Evolutionary conservation across 2,888 invertebrate species (phyloP).

Genomic region (Neuroscelio doddi): DNA sequence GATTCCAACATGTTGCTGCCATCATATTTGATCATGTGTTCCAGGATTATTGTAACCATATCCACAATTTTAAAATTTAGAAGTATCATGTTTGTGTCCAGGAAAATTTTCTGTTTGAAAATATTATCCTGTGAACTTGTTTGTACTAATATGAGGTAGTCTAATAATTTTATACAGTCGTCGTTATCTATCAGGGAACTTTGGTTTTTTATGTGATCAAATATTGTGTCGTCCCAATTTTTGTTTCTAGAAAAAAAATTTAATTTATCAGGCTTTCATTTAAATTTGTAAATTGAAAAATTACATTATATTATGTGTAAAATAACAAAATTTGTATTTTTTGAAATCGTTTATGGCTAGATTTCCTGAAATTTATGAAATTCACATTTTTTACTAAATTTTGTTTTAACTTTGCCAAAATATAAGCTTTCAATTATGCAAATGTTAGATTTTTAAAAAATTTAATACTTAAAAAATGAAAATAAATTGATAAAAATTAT

Average conservation of each 20-base stretch:
- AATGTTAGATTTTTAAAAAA: too few relatives aligned
- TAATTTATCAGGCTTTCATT: too few relatives aligned
- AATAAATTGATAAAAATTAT: too few relatives aligned
- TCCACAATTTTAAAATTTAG: constrained; percentile 45
- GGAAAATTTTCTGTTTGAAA: constrained; percentile 44
- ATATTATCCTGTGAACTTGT: constrained; percentile 40
- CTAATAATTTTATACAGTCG: constrained; percentile 53
- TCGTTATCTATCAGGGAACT: constrained; percentile 47
- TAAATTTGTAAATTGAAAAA: too few relatives aligned
- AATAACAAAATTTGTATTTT: too few relatives aligned
- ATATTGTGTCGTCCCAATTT: constrained; percentile 57
- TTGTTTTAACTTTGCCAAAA: too few relatives aligned
- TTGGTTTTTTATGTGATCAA: constrained; percentile 48
- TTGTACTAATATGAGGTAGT: constrained; percentile 54
- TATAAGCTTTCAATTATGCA: too few relatives aligned
- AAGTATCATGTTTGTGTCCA: constrained; percentile 47
- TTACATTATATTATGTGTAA: too few relatives aligned
- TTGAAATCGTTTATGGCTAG: too few relatives aligned
- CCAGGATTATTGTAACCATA: constrained; percentile 53
- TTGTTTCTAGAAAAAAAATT: constrained; percentile 49
- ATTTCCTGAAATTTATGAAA: too few relatives aligned
- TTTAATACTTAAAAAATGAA: too few relatives aligned
- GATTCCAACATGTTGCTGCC: constrained; percentile 51
- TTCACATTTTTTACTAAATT: too few relatives aligned
- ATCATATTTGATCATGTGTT: constrained; percentile 55